Evolutionary conservation across 2,797 vertebrate species (phyloP).

Genomic region (Parambassis ranga): DNA sequence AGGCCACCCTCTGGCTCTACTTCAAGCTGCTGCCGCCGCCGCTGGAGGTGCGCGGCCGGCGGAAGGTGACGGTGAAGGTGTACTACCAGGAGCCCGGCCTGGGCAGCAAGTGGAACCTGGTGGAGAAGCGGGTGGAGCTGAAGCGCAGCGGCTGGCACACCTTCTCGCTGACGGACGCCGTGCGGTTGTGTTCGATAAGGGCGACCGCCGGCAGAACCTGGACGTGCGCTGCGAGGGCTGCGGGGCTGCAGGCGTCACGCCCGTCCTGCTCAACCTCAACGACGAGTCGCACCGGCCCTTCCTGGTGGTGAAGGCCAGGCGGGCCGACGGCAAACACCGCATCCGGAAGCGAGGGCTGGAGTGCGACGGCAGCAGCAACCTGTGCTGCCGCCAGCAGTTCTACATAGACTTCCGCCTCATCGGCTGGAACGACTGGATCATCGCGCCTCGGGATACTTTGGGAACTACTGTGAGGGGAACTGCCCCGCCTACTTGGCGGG

Average conservation of each 20-base stretch:
- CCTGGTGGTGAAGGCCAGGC: slow-evolving; percentile 90
- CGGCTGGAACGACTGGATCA: slow-evolving; percentile 99
- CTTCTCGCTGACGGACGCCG: slow-evolving; percentile 89
- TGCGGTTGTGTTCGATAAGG: slow-evolving; percentile 89
- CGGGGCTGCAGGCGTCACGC: slow-evolving; percentile 83
- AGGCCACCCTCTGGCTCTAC: slow-evolving; percentile 97
- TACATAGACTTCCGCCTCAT: slow-evolving; percentile 98
- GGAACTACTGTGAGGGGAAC: slow-evolving; percentile 98
- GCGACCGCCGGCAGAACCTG: slow-evolving; percentile 91
- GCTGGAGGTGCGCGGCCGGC: slow-evolving; percentile 74
- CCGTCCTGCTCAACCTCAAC: slow-evolving; percentile 84
- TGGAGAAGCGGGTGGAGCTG: slow-evolving; percentile 94
- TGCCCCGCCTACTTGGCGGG: slow-evolving; percentile 97
- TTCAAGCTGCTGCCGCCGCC: slow-evolving; percentile 87
- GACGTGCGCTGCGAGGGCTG: slow-evolving; percentile 95
- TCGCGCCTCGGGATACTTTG: slow-evolving; percentile 95
- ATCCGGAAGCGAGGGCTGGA: slow-evolving; percentile 96
- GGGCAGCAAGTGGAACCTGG: slow-evolving; percentile 86
- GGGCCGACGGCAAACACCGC: slow-evolving; percentile 87
- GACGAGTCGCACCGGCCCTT: slow-evolving; percentile 95
- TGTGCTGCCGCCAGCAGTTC: slow-evolving; percentile 96
- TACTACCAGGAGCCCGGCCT: slow-evolving; percentile 90
- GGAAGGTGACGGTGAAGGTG: slow-evolving; percentile 92
- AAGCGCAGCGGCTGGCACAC: slow-evolving; percentile 97
- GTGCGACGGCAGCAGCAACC: slow-evolving; percentile 90